A percentile compares a stretch with the other conserved stretches of the same genome.
These are phyloP conservation scores for Steinernema feltiae DNA, from an alignment of 1,140 invertebrate species.

Conservation along the genomic window DNA sequence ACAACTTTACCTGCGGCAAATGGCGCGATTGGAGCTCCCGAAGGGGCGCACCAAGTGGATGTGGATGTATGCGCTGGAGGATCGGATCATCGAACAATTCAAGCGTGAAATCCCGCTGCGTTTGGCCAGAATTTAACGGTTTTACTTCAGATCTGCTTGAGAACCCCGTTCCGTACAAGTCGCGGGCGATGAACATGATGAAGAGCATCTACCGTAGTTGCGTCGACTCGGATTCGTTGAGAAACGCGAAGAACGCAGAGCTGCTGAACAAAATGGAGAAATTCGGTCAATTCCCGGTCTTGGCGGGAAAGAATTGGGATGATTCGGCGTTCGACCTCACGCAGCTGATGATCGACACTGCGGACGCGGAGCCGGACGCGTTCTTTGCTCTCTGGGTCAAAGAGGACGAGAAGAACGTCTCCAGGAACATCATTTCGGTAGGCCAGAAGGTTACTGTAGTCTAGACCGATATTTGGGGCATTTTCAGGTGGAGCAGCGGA, in stretches of 20 bases:
- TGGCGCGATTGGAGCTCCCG: conserved; percentile 69
- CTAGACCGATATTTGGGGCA: not conserved
- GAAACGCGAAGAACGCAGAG: conserved; percentile 24
- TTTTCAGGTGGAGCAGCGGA: not conserved
- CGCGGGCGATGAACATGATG: conserved; percentile 37
- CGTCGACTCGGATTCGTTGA: conserved; percentile 31
- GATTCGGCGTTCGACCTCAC: conserved; percentile 69
- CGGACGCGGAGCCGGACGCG: conserved; percentile 71
- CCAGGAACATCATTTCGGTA: conserved; percentile 59
- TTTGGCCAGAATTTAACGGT: not conserved
- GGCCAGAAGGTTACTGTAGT: not conserved
- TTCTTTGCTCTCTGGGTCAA: conserved; percentile 57
- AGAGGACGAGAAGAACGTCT: conserved; percentile 59
- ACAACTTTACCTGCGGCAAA: conserved; percentile 84
- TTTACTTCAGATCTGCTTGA: conserved; percentile 34
- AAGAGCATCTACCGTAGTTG: conserved; percentile 28
- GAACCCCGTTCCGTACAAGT: not conserved
- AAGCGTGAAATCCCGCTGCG: not conserved
- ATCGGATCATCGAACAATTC: not conserved
- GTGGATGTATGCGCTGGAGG: not conserved
- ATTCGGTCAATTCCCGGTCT: conserved; percentile 77
- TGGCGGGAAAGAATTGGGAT: conserved; percentile 66
- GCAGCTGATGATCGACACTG: conserved; percentile 69
- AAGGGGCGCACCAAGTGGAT: not conserved
- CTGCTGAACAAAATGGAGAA: conserved; percentile 68